Evolutionary conservation across 2,888 invertebrate genomes (phyloP).

Genomic region (Seladonia tumulorum): DNA sequence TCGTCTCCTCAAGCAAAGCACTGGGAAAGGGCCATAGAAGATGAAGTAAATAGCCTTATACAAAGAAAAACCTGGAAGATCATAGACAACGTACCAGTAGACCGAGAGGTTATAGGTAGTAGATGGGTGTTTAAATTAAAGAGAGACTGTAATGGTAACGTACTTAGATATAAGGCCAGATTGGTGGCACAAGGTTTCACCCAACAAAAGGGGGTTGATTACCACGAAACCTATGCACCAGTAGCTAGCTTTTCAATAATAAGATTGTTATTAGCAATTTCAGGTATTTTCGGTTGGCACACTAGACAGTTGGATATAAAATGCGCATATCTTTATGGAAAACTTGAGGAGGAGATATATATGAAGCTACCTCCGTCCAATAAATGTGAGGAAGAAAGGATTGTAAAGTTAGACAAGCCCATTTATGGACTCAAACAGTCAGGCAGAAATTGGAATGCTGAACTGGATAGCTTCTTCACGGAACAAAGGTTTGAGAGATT

Average conservation of each 20-base stretch:
- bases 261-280: constrained; percentile 2
- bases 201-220: neutral
- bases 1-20: neutral
- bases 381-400: neutral
- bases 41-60: constrained; percentile 1
- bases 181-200: constrained; percentile 17
- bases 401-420: constrained; percentile 8
- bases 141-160: constrained; percentile 9
- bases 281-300: neutral
- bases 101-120: neutral
- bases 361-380: neutral
- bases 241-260: neutral
- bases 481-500: constrained; percentile 12
- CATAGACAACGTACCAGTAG: neutral
- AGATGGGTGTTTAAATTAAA: constrained; percentile 26
- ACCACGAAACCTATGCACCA: constrained; percentile 1
- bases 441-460: constrained; percentile 28
- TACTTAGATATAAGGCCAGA: constrained; percentile 16
- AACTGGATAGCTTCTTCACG: constrained; percentile 2
- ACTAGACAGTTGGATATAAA: neutral
- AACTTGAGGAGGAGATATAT: neutral
- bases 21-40: constrained; percentile 5
- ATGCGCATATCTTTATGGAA: neutral
- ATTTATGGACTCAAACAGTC: constrained; percentile 33
- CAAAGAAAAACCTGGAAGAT: constrained; percentile 8